Evolutionary conservation across 2,113 vertebrate genomes (phyloP), one percentile per base, ranked within the genome.

Genomic region (Psilopogon haemacephalus): DNA sequence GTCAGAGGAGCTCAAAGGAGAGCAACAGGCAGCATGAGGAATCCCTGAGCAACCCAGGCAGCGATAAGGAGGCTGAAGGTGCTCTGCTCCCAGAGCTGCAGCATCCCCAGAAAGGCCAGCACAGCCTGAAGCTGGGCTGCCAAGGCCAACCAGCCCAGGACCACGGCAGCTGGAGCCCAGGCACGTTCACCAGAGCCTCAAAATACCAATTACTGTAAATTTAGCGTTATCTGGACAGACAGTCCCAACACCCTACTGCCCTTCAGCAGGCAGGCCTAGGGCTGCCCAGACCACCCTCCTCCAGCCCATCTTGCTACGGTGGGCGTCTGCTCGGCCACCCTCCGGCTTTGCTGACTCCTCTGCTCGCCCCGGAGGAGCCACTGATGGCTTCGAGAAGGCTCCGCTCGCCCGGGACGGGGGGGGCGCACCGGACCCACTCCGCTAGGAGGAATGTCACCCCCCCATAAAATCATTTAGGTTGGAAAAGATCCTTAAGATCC

Each of bases 51-150:
- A 21, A 9, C n/a, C 21, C 48, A 4, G 17, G 84, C 65, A 79
- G 71, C 7, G 1, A 4, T 1, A 6, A 15, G 46, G 30, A 62
- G 33, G 37, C 19, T 4, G 1, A 27, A 38, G 54, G 2, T 28
- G 32, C 46, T 82, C 74, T 11, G 50, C 5, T 33, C 60, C 28
- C 50, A 6, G 15, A 63, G 20, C 33, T 26, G 24, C 50, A 65
- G 59, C 68, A 91, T 64, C 71, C 48, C 79, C 19, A 5, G 15
- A 5, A 5, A 69, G n/a, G 21, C 27, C 40, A 8, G 50, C n/a
- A 5, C 42, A 30, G 32, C 27, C 65, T 4, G 11, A 20, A 70
- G 23, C 35, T 2, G 24, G 20, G 42, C 50, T 65, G 33, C 23
- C 15, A 32, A 6, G 10, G 8, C 8, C 63, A 63, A 48, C 20